Percentiles rank a stretch among this genome's conserved stretches.
Conservation (phyloP, 2,113 vertebrate species). For the Thermophis baileyi region DNA sequence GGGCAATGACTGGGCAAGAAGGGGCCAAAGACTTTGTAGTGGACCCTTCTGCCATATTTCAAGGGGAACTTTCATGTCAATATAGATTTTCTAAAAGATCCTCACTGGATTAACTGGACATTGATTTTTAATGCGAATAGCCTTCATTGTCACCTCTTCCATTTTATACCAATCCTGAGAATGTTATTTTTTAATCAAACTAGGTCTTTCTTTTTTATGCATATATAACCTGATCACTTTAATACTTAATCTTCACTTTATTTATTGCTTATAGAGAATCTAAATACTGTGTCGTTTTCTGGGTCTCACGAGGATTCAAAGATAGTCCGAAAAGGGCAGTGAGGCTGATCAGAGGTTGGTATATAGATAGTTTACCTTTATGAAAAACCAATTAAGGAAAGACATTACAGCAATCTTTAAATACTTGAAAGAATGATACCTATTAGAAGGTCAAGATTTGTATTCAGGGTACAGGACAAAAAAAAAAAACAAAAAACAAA, state of each 20-base stretch:
- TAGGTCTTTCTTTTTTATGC: background rate
- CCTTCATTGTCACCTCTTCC: background rate
- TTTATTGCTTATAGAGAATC: slow-evolving; percentile 6
- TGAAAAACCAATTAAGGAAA: background rate
- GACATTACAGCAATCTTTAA: background rate
- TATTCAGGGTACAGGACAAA: background rate
- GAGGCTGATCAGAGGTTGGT: background rate
- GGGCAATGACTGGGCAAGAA: background rate
- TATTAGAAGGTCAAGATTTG: background rate
- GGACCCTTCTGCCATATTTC: background rate
- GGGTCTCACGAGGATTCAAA: background rate
- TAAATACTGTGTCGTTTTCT: background rate
- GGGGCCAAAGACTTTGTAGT: background rate
- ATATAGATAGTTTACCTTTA: background rate
- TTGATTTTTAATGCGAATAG: background rate
- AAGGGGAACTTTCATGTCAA: background rate
- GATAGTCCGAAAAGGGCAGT: background rate
- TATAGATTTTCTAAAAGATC: background rate
- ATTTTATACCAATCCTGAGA: background rate
- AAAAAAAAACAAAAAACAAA: background rate
- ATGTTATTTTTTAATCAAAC: background rate
- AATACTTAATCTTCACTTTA: slow-evolving; percentile 13
- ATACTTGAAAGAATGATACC: background rate
- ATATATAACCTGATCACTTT: background rate
- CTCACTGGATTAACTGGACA: background rate